Percentiles rank a stretch among this genome's conserved stretches.
Conservation (phyloP, 2,113 vertebrate genomes). For the Carollia perspicillata region DNA sequence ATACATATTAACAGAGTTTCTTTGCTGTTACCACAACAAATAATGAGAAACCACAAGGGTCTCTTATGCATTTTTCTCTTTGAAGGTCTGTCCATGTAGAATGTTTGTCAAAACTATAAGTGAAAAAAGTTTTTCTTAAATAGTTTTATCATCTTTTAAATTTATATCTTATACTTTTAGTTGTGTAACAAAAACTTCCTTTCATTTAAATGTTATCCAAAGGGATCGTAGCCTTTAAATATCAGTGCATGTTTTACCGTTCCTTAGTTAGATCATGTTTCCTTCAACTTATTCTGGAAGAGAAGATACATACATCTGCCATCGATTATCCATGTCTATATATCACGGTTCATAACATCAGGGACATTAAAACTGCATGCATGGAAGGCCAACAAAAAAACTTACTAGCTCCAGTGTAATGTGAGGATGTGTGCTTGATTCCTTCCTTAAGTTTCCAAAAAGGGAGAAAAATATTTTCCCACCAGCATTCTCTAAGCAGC, state of each 20-base stretch:
- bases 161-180: slow-evolving; percentile 19
- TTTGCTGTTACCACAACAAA: slow-evolving; percentile 63
- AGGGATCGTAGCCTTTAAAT: background rate
- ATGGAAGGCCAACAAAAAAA: slow-evolving; percentile 8
- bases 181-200: background rate
- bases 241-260: background rate
- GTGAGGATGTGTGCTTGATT: background rate
- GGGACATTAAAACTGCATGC: background rate
- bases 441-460: slow-evolving; percentile 15
- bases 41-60: slow-evolving; percentile 1
- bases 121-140: background rate
- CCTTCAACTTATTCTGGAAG: slow-evolving; percentile 1
- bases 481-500: background rate
- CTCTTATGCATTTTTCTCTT: background rate
- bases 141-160: slow-evolving; percentile 24
- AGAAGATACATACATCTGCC: background rate
- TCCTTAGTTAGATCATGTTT: slow-evolving; percentile 32
- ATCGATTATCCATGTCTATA: background rate
- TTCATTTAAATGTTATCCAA: slow-evolving; percentile 34
- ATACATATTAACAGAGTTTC: background rate
- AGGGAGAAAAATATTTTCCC: background rate
- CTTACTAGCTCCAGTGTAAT: background rate
- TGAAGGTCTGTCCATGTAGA: background rate
- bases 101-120: slow-evolving; percentile 42
- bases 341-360: slow-evolving; percentile 24